Conservation (phyloP, 1,140 invertebrate species). For the Nasonia vitripennis region DNA sequence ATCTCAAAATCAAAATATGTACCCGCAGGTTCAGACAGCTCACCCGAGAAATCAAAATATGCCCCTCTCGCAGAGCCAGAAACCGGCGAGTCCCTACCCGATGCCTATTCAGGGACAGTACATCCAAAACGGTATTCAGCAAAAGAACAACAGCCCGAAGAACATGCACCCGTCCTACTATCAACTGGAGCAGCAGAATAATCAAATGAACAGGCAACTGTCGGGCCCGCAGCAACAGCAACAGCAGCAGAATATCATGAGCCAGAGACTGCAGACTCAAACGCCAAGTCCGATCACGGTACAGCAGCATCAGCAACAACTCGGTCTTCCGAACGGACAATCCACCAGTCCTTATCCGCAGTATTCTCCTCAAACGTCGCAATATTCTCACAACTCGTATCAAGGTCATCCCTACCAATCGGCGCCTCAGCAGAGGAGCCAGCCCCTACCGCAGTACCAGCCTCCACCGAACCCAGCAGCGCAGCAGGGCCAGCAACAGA, state of each 20-base stretch:
- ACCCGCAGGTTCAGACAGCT: constrained; percentile 65
- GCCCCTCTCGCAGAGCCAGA: constrained; percentile 64
- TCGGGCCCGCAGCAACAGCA: constrained; percentile 56
- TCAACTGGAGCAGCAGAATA: constrained; percentile 71
- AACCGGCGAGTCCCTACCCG: constrained; percentile 69
- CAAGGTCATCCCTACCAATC: constrained; percentile 64
- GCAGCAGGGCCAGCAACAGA: constrained; percentile 59
- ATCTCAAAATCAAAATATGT: constrained; percentile 50
- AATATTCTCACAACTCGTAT: constrained; percentile 65
- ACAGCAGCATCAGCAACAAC: constrained; percentile 48
- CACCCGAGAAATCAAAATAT: constrained; percentile 67
- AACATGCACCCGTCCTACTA: constrained; percentile 66
- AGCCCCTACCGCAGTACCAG: constrained; percentile 69
- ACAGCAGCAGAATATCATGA: constrained; percentile 59
- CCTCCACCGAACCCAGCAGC: constrained; percentile 64
- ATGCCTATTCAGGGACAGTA: constrained; percentile 67
- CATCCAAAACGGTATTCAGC: constrained; percentile 60
- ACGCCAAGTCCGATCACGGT: constrained; percentile 50
- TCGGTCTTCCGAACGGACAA: constrained; percentile 59
- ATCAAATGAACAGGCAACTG: constrained; percentile 71
- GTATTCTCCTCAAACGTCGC: constrained; percentile 57
- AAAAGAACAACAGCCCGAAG: constrained; percentile 58
- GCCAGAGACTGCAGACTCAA: constrained; percentile 65
- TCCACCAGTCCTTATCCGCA: constrained; percentile 65
- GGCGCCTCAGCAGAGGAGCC: constrained; percentile 65